Evolutionary conservation across 64 coral and sea anemone genomes (phyloP).

Genomic region (Pocillopora damicornis): DNA sequence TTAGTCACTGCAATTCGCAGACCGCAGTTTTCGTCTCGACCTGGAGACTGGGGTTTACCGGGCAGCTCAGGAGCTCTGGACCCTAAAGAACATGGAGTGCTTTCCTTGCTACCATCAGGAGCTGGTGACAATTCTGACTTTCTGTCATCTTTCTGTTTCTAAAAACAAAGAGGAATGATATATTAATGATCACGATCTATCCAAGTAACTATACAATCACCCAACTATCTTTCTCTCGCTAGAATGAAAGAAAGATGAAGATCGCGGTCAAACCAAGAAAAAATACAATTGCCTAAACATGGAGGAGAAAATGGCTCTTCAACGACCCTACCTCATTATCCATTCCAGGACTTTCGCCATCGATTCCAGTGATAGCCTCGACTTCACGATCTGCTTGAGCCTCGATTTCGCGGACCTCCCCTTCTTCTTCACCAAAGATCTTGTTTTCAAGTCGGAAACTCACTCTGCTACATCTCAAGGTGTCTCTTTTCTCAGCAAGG

Average conservation of each 20-base stretch:
- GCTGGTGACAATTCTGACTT: background rate
- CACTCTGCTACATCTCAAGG: conserved; percentile 54
- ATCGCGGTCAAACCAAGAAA: background rate
- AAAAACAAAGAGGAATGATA: background rate
- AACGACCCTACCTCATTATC: background rate
- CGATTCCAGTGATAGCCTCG: conserved; percentile 35
- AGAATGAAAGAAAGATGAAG: background rate
- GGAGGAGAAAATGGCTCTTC: background rate
- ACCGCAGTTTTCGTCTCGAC: conserved; percentile 87
- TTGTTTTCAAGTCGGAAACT: conserved; percentile 69
- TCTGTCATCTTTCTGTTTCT: conserved; percentile 14
- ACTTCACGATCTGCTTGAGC: conserved; percentile 56
- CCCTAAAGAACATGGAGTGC: conserved; percentile 9
- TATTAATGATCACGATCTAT: background rate
- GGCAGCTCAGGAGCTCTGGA: background rate
- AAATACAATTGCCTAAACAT: background rate
- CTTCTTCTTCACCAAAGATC: background rate
- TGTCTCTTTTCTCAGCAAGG: background rate
- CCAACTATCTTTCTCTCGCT: conserved; percentile 1
- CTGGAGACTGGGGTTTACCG: conserved; percentile 32
- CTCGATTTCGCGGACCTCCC: conserved; percentile 23
- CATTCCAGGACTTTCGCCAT: conserved; percentile 1
- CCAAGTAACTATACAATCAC: background rate
- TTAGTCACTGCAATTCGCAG: conserved; percentile 89
- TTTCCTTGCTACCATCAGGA: conserved; percentile 15